Evolutionary conservation across 1,140 invertebrate genomes (phyloP).

Genomic region (fruit fly (Drosophila melanogaster)): Release_6_plus_ISO1_MT NT_033779.5:6234001-6234500

Average conservation of each 20-base stretch:
- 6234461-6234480: slow-evolving; percentile 23
- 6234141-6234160: slow-evolving; percentile 52
- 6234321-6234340: slow-evolving; percentile 57
- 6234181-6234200: slow-evolving; percentile 69
- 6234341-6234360: slow-evolving; percentile 82
- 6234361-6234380: slow-evolving; percentile 54
- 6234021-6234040: slow-evolving; percentile 76
- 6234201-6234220: slow-evolving; percentile 57
- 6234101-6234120: slow-evolving; percentile 61
- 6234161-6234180: slow-evolving; percentile 68
- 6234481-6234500: slow-evolving; percentile 71
- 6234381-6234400: slow-evolving; percentile 39
- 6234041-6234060: slow-evolving; percentile 1
- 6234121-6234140: slow-evolving; percentile 48
- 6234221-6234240: slow-evolving; percentile 29
- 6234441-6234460: slow-evolving; percentile 18
- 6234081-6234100: slow-evolving; percentile 68
- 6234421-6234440: slow-evolving; percentile 12
- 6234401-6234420: slow-evolving; percentile 31
- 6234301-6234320: slow-evolving; percentile 28
- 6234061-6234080: slow-evolving; percentile 26
- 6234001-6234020: slow-evolving; percentile 82
- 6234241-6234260: neutral
- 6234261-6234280: neutral
- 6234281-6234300: neutral